Conservation (phyloP, 2,113 vertebrate species). For the Syngnathus scovelli region DNA sequence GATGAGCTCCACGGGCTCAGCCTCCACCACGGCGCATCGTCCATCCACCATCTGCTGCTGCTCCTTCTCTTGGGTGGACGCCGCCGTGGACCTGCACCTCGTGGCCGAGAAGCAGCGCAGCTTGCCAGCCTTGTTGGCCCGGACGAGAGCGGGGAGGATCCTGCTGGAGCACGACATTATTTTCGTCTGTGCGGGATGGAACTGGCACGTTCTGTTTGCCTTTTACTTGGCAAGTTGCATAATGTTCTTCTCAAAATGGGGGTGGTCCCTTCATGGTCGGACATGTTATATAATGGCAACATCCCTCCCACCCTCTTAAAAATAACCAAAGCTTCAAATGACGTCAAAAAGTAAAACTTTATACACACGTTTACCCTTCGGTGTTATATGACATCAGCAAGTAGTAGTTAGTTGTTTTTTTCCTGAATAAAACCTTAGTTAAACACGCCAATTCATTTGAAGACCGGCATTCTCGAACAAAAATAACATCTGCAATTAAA, state of each 20-base stretch:
- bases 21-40: constrained; percentile 38
- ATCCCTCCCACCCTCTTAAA: background rate
- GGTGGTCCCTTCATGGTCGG: background rate
- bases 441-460: background rate
- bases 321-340: background rate
- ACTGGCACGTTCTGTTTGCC: background rate
- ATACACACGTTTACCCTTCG: background rate
- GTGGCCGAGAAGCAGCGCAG: constrained; percentile 3
- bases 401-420: background rate
- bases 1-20: constrained; percentile 47
- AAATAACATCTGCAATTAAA: too few species aligned
- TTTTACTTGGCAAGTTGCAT: background rate
- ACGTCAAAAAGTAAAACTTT: background rate
- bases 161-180: constrained; percentile 59
- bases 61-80: constrained; percentile 31
- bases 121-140: constrained; percentile 24
- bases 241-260: background rate
- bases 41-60: constrained; percentile 37
- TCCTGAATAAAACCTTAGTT: too few species aligned
- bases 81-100: constrained; percentile 49
- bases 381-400: background rate
- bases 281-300: background rate
- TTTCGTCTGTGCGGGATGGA: too few species aligned
- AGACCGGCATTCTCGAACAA: too few species aligned
- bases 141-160: constrained; percentile 21